Evolutionary conservation across 2,888 invertebrate species (phyloP), one percentile per base, ranked within the genome.

Genomic region (Callimorpha dominula): DNA sequence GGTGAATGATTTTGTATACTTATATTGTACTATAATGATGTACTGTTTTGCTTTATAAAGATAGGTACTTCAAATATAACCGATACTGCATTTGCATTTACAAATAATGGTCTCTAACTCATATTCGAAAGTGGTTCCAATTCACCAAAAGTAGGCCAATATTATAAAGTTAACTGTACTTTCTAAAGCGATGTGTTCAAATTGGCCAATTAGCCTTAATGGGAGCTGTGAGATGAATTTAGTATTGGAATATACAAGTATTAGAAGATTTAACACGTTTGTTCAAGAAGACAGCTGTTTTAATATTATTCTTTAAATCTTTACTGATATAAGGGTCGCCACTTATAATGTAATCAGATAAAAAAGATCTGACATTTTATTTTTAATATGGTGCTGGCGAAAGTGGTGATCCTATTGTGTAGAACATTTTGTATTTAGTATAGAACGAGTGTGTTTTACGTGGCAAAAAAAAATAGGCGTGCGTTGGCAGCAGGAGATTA

Each of bases 171-270:
- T 82, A 81, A 84, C 79, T 78, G 68, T 69, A 79, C 81, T 83
- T 81, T 83, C 31, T 76, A 74, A 76, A 87, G 83, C 78, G 81
- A 89, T 92, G 93, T 95, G 94, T 94, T 95, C 93, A 94, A 89
- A 88, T 90, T 91, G 89, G 92, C 92, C 92, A 92, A 91, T 81
- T 87, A 93, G 94, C 94, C 94, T 95, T 94, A 93, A 89, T 81
- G 91, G 91, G 92, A 94, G 94, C 95, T 95, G 94, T 95, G 94
- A 94, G 91, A 92, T 91, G 89, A 91, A 89, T 90, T 91, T 88
- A 91, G 81, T 90, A 86, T 88, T 86, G 84, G 73, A 80, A 80
- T 83, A 72, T 74, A 78, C 82, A 80, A 84, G 80, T 86, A 83
- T 87, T 86, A 82, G 65, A 78, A 71, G 68, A 71, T 77, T 72